These are phyloP conservation scores for Rhynchomys soricoides DNA, from an alignment of 2,113 vertebrate genomes.

Conservation along the genomic window DNA sequence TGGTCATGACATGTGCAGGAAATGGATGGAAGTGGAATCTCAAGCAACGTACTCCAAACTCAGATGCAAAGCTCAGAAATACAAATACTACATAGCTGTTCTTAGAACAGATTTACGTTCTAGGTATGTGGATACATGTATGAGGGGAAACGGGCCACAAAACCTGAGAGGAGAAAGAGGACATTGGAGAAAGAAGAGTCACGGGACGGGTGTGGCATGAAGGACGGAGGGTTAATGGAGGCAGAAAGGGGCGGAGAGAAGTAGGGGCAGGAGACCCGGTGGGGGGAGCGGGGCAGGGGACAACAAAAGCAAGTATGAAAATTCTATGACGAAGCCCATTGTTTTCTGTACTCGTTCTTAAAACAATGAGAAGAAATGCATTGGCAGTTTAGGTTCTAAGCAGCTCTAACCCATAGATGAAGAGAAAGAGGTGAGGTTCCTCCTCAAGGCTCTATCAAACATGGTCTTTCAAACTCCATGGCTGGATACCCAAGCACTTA, in stretches of 20 bases:
- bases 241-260: background rate
- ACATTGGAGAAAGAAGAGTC: background rate
- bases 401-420: background rate
- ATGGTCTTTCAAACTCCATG: background rate
- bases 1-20: background rate
- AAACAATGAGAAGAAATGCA: background rate
- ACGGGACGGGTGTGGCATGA: background rate
- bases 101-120: background rate
- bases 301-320: background rate
- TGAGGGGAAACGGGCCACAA: background rate
- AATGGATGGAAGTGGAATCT: background rate
- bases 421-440: background rate
- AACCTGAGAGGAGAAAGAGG: background rate
- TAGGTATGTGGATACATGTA: background rate
- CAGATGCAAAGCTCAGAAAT: background rate
- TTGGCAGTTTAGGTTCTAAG: background rate
- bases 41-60: background rate
- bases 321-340: background rate
- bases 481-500: constrained; percentile 60
- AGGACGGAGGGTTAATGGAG: background rate
- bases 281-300: rapidly evolving
- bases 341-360: too few relatives aligned
- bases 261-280: too few relatives aligned
- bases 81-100: background rate
- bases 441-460: background rate